Evolutionary conservation across 2,888 invertebrate species (phyloP).

Genomic region (Drosophila affinis): DNA sequence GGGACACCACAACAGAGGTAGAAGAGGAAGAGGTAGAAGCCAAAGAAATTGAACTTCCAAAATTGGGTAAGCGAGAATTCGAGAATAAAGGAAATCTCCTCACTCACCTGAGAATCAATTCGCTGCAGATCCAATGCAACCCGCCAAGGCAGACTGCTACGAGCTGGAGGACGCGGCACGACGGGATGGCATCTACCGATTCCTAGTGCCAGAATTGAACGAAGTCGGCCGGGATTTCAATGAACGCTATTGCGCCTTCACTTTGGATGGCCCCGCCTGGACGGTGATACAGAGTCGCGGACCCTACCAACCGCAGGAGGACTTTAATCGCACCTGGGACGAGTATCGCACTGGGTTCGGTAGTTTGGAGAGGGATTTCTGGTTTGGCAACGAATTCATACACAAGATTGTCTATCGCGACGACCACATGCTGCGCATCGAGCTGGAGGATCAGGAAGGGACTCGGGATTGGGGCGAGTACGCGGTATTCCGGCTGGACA

Average conservation of each 20-base stretch:
- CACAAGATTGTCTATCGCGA: slow-evolving; percentile 83
- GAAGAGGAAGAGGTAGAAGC: background rate
- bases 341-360: slow-evolving; percentile 87
- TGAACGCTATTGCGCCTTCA: slow-evolving; percentile 84
- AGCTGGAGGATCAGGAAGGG: slow-evolving; percentile 85
- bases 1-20: background rate
- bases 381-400: slow-evolving; percentile 86
- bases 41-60: slow-evolving; percentile 11
- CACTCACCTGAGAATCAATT: slow-evolving; percentile 7
- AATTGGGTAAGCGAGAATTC: slow-evolving; percentile 36
- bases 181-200: slow-evolving; percentile 84
- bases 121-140: slow-evolving; percentile 73
- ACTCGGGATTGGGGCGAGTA: slow-evolving; percentile 85
- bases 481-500: slow-evolving; percentile 82
- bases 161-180: slow-evolving; percentile 76
- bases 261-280: slow-evolving; percentile 85
- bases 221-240: slow-evolving; percentile 82
- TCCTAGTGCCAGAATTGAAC: slow-evolving; percentile 75
- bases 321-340: slow-evolving; percentile 85
- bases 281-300: slow-evolving; percentile 85
- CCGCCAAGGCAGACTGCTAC: slow-evolving; percentile 82
- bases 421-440: slow-evolving; percentile 84
- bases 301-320: slow-evolving; percentile 81
- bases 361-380: slow-evolving; percentile 85
- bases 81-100: background rate